These are phyloP conservation scores for Crotalus tigris DNA, from an alignment of 2,113 vertebrate species.

Conservation along the genomic window DNA sequence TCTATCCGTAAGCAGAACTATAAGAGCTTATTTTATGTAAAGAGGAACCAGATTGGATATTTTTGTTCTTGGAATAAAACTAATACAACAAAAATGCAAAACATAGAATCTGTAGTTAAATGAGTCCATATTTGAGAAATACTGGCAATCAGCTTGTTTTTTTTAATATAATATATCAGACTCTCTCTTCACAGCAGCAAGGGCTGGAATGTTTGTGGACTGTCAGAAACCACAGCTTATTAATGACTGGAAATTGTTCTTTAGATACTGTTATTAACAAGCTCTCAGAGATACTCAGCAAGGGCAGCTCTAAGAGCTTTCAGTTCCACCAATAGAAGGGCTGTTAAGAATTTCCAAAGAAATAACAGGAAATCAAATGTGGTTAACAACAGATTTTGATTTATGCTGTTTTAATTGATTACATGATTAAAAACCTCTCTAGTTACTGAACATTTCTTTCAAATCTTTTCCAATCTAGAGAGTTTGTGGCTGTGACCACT, in stretches of 20 bases:
- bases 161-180: conserved; percentile 16
- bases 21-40: not conserved
- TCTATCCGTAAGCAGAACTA: not conserved
- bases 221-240: conserved; percentile 13
- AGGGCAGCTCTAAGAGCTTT: not conserved
- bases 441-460: not conserved
- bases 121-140: not conserved
- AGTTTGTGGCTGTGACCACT: not conserved
- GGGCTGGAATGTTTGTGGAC: not conserved
- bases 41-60: not conserved
- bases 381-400: not conserved
- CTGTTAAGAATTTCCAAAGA: conserved; percentile 14
- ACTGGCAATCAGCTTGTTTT: not conserved
- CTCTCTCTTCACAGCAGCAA: conserved; percentile 15
- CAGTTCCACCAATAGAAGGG: not conserved
- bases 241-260: conserved; percentile 16
- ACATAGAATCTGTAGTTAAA: not conserved
- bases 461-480: not conserved
- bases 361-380: not conserved
- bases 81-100: not conserved
- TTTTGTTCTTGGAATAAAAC: not conserved
- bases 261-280: not conserved
- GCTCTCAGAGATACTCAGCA: not conserved
- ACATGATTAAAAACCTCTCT: not conserved
- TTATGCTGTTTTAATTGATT: not conserved